Percentiles rank a stretch among this genome's conserved stretches.
phyloP scores from a whole-genome alignment of 1,140 invertebrate species.

The Trinorchestia longiramus region DNA sequence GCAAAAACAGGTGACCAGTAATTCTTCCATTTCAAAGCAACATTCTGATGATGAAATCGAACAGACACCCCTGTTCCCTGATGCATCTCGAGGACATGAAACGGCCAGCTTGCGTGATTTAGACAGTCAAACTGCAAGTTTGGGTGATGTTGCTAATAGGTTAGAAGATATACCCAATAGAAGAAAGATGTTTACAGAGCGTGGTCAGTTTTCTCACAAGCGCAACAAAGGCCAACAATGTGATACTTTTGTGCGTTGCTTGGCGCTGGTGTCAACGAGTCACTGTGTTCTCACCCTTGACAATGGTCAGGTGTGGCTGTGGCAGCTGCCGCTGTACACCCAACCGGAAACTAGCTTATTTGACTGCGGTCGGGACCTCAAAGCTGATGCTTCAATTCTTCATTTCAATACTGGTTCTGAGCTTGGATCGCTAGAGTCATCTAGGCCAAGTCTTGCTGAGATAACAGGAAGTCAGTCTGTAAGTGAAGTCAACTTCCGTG shows the following conservation, averaged over 20 bases:
- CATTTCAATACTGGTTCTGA: not conserved
- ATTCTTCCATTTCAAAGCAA: not conserved
- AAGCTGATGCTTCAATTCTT: not conserved
- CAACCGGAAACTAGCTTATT: not conserved
- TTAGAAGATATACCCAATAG: too few species aligned
- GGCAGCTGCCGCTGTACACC: not conserved
- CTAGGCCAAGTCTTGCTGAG: not conserved
- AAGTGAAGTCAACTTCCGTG: too few species aligned
- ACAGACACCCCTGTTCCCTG: not conserved
- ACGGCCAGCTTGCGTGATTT: not conserved
- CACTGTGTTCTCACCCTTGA: conserved; percentile 24
- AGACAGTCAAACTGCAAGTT: not conserved
- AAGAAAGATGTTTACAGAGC: not conserved
- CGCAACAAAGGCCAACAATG: not conserved
- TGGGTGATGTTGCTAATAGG: not conserved
- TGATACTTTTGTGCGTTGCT: conserved; percentile 10
- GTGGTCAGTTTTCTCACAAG: not conserved
- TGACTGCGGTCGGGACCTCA: not conserved
- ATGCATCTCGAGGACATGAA: not conserved
- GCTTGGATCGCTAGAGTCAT: not conserved
- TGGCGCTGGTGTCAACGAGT: conserved; percentile 2
- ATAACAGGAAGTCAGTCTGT: not conserved
- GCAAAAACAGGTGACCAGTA: not conserved
- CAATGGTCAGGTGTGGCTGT: conserved; percentile 28
- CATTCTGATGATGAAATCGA: not conserved